A percentile compares a stretch with the other conserved stretches of the same genome.
Evolutionary conservation across 2,888 invertebrate genomes (phyloP).

Genomic region (Sicus ferrugineus): DNA sequence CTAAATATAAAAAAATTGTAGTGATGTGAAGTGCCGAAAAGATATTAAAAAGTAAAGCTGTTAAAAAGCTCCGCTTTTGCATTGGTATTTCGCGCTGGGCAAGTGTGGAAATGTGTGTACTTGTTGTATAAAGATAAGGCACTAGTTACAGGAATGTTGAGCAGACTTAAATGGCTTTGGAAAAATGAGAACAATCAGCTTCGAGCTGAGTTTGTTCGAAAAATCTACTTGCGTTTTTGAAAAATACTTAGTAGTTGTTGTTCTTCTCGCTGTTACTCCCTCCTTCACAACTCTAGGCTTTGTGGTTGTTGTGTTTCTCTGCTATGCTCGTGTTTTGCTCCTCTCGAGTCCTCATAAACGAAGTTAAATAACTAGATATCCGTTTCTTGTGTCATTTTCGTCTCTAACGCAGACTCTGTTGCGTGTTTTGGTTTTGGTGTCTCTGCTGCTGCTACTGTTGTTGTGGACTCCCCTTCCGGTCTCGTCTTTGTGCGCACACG

Average conservation of each 20-base stretch:
- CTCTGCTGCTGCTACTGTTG: constrained; percentile 30
- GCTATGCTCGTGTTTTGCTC: not conserved
- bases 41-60: too few species aligned
- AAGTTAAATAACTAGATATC: constrained; percentile 52
- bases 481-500: constrained; percentile 44
- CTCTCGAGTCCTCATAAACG: not conserved
- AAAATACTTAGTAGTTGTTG: constrained; percentile 23
- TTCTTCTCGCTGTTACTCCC: constrained; percentile 27
- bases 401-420: not conserved
- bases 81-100: too few species aligned
- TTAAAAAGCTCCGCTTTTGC: too few species aligned
- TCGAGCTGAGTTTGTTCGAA: not conserved
- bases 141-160: too few species aligned
- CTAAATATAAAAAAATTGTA: too few species aligned
- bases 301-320: constrained; percentile 26
- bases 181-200: not conserved
- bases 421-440: not conserved
- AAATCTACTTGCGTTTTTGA: not conserved
- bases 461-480: constrained; percentile 27
- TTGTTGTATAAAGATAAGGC: too few species aligned
- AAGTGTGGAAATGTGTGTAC: too few species aligned
- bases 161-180: too few species aligned
- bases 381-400: constrained; percentile 52
- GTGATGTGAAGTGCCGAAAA: too few species aligned
- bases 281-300: constrained; percentile 5